Conservation (phyloP, 2,113 vertebrate species). For the Chloropsis cyanopogon region DNA sequence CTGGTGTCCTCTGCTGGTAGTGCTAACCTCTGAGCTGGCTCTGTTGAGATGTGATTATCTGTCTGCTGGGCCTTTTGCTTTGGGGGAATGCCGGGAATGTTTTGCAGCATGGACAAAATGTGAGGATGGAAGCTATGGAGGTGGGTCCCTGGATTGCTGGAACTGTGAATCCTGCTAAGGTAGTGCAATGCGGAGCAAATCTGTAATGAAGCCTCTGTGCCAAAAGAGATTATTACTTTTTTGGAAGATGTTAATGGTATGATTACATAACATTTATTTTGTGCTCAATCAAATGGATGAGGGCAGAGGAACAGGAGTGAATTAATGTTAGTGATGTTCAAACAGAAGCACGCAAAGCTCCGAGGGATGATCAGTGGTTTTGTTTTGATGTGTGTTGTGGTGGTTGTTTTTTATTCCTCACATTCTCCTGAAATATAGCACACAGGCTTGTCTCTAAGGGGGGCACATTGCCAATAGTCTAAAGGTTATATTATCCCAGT, state of each 20-base stretch:
- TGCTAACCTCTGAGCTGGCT: not conserved
- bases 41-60: not conserved
- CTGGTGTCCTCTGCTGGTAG: slow-evolving; percentile 25
- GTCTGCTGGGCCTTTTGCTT: slow-evolving; percentile 23
- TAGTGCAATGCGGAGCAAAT: not conserved
- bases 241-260: slow-evolving; percentile 18
- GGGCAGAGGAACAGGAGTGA: slow-evolving; percentile 30
- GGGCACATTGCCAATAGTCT: slow-evolving; percentile 53
- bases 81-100: not conserved
- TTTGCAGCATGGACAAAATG: slow-evolving; percentile 16
- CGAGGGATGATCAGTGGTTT: slow-evolving; percentile 29
- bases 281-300: slow-evolving; percentile 30
- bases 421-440: slow-evolving; percentile 38
- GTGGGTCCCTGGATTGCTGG: not conserved
- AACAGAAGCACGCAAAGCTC: slow-evolving; percentile 49
- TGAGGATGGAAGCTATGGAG: not conserved
- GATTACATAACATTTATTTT: slow-evolving; percentile 34
- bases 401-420: slow-evolving; percentile 4
- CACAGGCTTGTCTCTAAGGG: slow-evolving; percentile 22
- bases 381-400: slow-evolving; percentile 27
- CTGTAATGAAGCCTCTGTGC: slow-evolving; percentile 15
- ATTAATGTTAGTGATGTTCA: slow-evolving; percentile 41
- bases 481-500: slow-evolving; percentile 69
- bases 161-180: not conserved
- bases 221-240: slow-evolving; percentile 14